A percentile compares a stretch with the other conserved stretches of the same genome.
These are phyloP conservation scores for Cydia pomonella DNA, from an alignment of 1,140 invertebrate species.

Conservation along the genomic window DNA sequence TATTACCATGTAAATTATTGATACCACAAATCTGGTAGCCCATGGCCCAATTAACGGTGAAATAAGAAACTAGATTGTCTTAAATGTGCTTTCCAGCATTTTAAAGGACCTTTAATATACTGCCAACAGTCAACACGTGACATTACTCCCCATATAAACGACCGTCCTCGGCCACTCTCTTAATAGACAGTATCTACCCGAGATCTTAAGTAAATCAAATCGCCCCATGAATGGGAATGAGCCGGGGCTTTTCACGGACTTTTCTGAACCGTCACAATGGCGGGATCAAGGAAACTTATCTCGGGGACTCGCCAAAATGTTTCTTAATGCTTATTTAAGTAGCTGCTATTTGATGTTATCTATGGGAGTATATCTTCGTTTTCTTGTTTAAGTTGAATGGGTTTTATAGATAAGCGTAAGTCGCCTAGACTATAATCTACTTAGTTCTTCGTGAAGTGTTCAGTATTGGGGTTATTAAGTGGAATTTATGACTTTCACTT, in stretches of 20 bases:
- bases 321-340: conserved; percentile 76
- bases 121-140: conserved; percentile 38
- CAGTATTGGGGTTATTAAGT: neutral
- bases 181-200: conserved; percentile 75
- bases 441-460: conserved; percentile 34
- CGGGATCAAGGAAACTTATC: conserved; percentile 75
- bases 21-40: no score
- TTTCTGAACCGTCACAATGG: conserved; percentile 76
- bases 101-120: conserved; percentile 10
- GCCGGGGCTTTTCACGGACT: conserved; percentile 72
- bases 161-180: conserved; percentile 61
- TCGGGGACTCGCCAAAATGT: conserved; percentile 69
- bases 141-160: conserved; percentile 60
- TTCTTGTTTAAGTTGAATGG: conserved; percentile 38
- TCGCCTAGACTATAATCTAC: conserved; percentile 59
- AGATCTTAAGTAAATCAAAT: conserved; percentile 81
- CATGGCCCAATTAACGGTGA: no score
- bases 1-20: no score
- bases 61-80: no score
- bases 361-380: conserved; percentile 35
- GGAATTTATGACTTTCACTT: neutral
- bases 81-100: neutral
- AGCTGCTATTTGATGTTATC: conserved; percentile 66
- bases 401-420: neutral
- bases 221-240: conserved; percentile 78